Evolutionary conservation across 2,113 vertebrate species (phyloP), one percentile per base, ranked within the genome.

Genomic region (Oryzias celebensis): DNA sequence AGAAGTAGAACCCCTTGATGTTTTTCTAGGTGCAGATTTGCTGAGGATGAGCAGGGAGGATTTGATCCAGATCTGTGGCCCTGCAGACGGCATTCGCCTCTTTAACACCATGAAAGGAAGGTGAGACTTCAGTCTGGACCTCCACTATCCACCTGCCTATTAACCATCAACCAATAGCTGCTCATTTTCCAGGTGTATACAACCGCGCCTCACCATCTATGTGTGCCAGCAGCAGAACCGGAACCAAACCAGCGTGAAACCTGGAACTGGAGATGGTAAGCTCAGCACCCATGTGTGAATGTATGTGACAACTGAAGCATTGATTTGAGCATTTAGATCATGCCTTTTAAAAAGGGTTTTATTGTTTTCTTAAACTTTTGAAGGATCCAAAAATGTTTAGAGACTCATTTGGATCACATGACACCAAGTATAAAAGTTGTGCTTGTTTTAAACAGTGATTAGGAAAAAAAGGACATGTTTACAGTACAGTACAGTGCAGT

Each of bases 101-200:
- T 98, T 96, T 67, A 98, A 98, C 53, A 92, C 94, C 31, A 93
- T 98, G 87, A 96, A 96, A 89, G 95, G 95, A 92, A 94, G 95
- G 96, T 97, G 65, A 75, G 82, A 20, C 3, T 4, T 12, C n/a
- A 48, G n/a, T 48, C 18, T 18, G 7, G 18, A 18, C 5, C n/a
- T 48, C 17, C n/a, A 48, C 1, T 10, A 48, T 7, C 17, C 46
- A 44, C 43, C 14, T 44, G 28, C 8, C 31, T 7, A 36, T 36
- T 16, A 45, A 45, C 14, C 45, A 17, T n/a, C n/a, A 18, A 48
- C 18, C n/a, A 48, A 48, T 18, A 48, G 7, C 6, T 20, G 17
- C 22, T 14, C 6, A 31, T 75, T 64, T 58, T 66, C 20, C 45
- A 98, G 96, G 90, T 94, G 90, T 4, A 87, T 98, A 74, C 94